Evolutionary conservation across 2,888 invertebrate genomes (phyloP), one percentile per base, ranked within the genome.

Genomic region (Linnaemya vulpina): DNA sequence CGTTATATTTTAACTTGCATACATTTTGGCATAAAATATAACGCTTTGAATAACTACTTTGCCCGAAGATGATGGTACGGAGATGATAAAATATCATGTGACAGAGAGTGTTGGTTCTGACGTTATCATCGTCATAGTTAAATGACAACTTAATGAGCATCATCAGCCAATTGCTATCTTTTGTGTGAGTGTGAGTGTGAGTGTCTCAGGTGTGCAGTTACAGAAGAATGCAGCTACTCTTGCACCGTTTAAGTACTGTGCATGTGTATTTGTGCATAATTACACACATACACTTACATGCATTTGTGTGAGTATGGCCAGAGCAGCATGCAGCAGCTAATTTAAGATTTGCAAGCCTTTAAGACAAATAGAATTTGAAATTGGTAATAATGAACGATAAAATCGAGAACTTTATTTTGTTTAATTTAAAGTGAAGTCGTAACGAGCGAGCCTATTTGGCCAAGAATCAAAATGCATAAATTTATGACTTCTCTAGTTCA

Each of bases 91-190:
- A 46, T 55, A n/a, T 30, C 25, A n/a, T 51, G 63, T 9, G n/a
- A 25, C 11, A 11, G 2, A 11, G 2, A 25, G 46, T 38, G 49
- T 62, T 63, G 4, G 25, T 75, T 75, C 13, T 75, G 51, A 20
- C 40, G 40, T 17, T 63, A 51, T 40, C 62, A 51, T 38, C n/a
- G 15, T 22, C 15, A 17, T 35, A 55, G 68, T 63, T 55, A 70
- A 70, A 46, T 65, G 30, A 70, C 75, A 76, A 58, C 76, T 49
- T 82, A 82, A 82, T 76, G 71, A 71, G 71, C 71, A 76, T 65
- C 82, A 76, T 82, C 71, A 76, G 67, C 58, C 58, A 71, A 67
- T 65, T 82, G 65, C 22, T 53, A 68, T 43, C 71, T 71, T 71
- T 60, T 55, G 62, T 70, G 58, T 53, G 17, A 40, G 17, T 49